Base-by-base conservation (phyloP, 2,888 invertebrate genomes). In the Adelphocoris suturalis region DNA sequence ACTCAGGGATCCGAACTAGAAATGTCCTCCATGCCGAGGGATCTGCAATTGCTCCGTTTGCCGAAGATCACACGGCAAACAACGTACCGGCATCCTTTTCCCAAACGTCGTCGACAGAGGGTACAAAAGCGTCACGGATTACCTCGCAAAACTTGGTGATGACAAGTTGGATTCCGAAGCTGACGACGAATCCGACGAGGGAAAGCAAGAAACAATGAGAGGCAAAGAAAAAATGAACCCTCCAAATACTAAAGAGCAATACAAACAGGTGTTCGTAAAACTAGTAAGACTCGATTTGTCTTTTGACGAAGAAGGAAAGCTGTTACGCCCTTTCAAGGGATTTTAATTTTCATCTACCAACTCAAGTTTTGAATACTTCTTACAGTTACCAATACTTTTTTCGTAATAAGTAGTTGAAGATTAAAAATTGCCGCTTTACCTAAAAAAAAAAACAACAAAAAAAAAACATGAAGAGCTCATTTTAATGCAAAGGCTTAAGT, bases 11-110 rank as follows among this genome's bases (percentile, higher is more conserved):
- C 48, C 52, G 93, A 92, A 93, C 57, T 94, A 94, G 94, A 91
- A 92, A 47, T 95, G 95, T 91, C 95, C 95, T n/a, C 94, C 94
- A 4, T 95, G 95, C 91, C 93, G 95, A 89, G 94, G 93, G 7
- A 93, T 94, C 78, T 95, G 95, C 92, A 95, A 95, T 92, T 94
- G 90, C 92, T 93, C 12, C 93, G 93, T 27, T 52, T 93, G n/a
- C 94, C 93, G 28, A 92, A 93, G 86, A 92, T 93, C 90, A 92
- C 93, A 90, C 94, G 94, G 95, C 3, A 94, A 94, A 92, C 89
- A 92, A 12, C 94, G 94, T 0, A 94, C 94, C 1, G 94, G 94
- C 86, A 93, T 94, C 89, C 92, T 94, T 68, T 92, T 93, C 1
- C 94, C 93, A 9, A 55, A 92, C 7, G 94, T 93, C 9, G 93